phyloP scores from a whole-genome alignment of 1,140 invertebrate genomes.

The Papilio machaon region DNA sequence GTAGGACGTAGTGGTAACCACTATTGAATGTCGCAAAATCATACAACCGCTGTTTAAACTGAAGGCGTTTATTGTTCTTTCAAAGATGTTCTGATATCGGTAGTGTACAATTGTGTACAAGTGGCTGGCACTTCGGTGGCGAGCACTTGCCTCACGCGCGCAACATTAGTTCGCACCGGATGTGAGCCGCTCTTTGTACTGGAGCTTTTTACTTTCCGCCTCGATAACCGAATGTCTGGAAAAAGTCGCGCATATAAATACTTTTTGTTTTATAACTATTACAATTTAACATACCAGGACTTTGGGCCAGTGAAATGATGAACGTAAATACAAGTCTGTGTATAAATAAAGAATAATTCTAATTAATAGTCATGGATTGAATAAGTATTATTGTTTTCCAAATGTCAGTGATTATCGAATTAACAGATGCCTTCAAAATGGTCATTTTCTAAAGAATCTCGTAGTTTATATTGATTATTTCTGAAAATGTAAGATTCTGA shows the following conservation, averaged over 20 bases:
- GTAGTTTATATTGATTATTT: too few relatives aligned
- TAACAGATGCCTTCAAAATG: too few relatives aligned
- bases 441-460: too few relatives aligned
- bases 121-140: constrained; percentile 14
- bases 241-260: constrained; percentile 36
- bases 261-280: background rate
- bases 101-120: constrained; percentile 20
- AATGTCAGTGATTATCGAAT: too few relatives aligned
- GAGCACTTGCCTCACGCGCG: constrained; percentile 34
- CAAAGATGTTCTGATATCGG: constrained; percentile 18
- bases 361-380: too few relatives aligned
- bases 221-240: constrained; percentile 47
- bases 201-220: constrained; percentile 54
- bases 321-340: too few relatives aligned
- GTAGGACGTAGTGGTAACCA: background rate
- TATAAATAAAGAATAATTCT: too few relatives aligned
- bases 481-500: too few relatives aligned
- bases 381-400: too few relatives aligned
- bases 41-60: background rate
- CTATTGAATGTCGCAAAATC: background rate
- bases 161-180: constrained; percentile 55
- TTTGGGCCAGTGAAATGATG: background rate
- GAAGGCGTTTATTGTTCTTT: background rate
- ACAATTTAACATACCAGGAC: background rate
- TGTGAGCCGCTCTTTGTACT: constrained; percentile 56